Evolutionary conservation across 2,797 vertebrate genomes (phyloP).

Genomic region (Myotis planiceps): DNA sequence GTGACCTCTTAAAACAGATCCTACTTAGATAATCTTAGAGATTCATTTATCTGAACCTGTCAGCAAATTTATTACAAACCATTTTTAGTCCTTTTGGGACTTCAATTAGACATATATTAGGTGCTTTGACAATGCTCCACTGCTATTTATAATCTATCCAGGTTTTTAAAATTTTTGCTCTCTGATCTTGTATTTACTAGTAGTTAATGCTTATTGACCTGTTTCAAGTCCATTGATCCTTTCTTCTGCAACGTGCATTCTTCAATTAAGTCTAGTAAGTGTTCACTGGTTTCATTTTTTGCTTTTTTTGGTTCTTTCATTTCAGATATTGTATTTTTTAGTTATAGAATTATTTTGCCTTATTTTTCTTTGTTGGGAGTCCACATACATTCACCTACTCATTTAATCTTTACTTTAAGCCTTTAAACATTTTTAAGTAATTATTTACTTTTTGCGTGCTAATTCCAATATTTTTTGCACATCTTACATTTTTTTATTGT

Average conservation of each 20-base stretch:
- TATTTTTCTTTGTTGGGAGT: background rate
- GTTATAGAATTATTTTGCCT: background rate
- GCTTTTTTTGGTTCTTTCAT: background rate
- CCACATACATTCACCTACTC: background rate
- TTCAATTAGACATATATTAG: background rate
- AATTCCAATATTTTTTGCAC: background rate
- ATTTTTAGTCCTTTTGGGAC: background rate
- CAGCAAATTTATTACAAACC: background rate
- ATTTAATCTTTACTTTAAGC: background rate
- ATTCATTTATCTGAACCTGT: background rate
- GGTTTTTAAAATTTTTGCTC: background rate
- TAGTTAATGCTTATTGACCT: background rate
- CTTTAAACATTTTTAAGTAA: background rate
- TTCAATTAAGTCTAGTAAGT: background rate
- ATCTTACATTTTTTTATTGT: background rate
- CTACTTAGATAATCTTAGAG: background rate
- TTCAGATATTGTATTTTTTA: background rate
- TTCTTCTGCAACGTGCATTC: background rate
- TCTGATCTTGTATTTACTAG: background rate
- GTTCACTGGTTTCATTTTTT: background rate
- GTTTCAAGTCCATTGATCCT: background rate
- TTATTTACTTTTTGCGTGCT: background rate
- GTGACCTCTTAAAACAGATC: background rate
- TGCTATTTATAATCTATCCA: background rate
- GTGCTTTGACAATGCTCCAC: background rate